Conservation (phyloP, 2,888 invertebrate genomes). For the Leptopilina syphax region DNA sequence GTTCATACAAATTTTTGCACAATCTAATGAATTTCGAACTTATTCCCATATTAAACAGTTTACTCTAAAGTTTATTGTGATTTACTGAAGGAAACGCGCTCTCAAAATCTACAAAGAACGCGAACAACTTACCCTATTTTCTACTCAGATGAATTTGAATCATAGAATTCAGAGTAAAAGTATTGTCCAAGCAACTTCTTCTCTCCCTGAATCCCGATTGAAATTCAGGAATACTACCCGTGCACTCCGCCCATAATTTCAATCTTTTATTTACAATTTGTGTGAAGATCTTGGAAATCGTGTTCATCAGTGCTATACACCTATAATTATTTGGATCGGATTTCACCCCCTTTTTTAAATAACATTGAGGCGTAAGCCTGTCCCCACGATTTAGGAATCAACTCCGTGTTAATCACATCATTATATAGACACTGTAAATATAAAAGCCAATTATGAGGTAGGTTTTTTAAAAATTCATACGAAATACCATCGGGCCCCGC, state of each 20-base stretch:
- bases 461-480: constrained; percentile 23
- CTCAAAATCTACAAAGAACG: neutral
- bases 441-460: constrained; percentile 22
- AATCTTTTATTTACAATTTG: neutral
- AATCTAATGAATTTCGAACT: constrained; percentile 15
- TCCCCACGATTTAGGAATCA: constrained; percentile 15
- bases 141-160: neutral
- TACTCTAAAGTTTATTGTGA: neutral
- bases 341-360: constrained; percentile 33
- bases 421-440: constrained; percentile 3
- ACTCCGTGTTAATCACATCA: neutral
- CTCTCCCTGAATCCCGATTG: constrained; percentile 24
- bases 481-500: neutral
- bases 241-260: neutral
- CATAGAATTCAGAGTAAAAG: neutral
- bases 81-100: constrained; percentile 10
- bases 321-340: constrained; percentile 4
- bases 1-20: neutral
- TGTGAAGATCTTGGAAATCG: constrained; percentile 24
- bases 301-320: constrained; percentile 30
- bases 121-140: neutral
- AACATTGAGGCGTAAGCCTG: constrained; percentile 17
- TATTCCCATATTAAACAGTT: neutral
- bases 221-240: constrained; percentile 19
- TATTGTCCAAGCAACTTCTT: constrained; percentile 19